Conservation (phyloP, 2,797 vertebrate genomes). For the Hipposideros larvatus region DNA sequence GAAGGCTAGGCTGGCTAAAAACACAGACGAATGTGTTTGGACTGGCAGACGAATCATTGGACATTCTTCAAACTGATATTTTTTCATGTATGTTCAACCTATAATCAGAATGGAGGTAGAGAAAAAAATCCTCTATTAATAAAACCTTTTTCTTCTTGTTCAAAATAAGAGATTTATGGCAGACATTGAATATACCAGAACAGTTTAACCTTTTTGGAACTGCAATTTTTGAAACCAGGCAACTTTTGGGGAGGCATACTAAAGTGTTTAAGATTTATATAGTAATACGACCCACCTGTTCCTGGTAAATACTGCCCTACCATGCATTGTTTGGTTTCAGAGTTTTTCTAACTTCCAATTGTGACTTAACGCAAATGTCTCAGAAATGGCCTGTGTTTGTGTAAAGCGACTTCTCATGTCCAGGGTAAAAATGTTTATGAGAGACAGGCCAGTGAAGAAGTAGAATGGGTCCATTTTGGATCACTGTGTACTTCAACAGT, state of each 20-base stretch:
- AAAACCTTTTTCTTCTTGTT: constrained; percentile 33
- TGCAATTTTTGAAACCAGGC: constrained; percentile 12
- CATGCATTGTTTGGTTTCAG: not conserved
- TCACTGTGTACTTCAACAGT: not conserved
- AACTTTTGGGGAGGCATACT: not conserved
- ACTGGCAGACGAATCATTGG: not conserved
- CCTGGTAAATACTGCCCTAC: not conserved
- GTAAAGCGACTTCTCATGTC: not conserved
- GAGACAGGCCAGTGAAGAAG: not conserved
- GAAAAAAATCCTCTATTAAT: constrained; percentile 34
- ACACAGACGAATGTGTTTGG: not conserved
- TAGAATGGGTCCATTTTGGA: not conserved
- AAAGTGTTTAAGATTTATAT: not conserved
- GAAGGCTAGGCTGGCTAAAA: not conserved
- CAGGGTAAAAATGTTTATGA: not conserved
- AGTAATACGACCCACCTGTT: not conserved
- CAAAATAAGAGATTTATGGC: not conserved
- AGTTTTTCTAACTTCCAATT: not conserved
- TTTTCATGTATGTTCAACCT: not conserved
- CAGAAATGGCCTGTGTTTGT: not conserved
- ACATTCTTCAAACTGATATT: not conserved
- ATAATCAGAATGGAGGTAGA: not conserved
- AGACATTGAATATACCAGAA: not conserved
- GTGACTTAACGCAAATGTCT: not conserved
- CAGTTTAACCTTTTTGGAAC: not conserved